Conservation (phyloP, 2,113 vertebrate genomes). For the Labrus mixtus region DNA sequence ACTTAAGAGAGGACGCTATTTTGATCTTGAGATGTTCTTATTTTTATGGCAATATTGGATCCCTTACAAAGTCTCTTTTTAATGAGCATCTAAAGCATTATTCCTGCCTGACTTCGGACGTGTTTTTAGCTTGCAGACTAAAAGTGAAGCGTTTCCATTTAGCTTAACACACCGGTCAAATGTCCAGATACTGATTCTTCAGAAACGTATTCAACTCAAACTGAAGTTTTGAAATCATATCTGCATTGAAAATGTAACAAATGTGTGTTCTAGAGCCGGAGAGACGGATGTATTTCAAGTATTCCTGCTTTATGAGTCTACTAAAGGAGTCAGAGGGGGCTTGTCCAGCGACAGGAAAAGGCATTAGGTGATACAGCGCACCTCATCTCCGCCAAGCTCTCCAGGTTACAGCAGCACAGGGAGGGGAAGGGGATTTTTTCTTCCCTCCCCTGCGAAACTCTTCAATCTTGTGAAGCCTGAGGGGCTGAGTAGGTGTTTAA, state of each 20-base stretch:
- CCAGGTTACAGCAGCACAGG: conserved; percentile 66
- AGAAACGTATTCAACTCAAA: background rate
- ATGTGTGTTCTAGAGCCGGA: conserved; percentile 1
- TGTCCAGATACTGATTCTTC: background rate
- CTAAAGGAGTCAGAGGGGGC: conserved; percentile 88
- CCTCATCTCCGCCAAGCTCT: conserved; percentile 64
- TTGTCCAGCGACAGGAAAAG: conserved; percentile 90
- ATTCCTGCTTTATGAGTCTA: conserved; percentile 55
- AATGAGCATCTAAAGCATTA: no score
- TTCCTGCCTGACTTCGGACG: no score
- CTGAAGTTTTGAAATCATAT: background rate
- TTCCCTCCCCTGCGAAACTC: conserved; percentile 57
- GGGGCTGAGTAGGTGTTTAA: conserved; percentile 83
- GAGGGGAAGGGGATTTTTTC: conserved; percentile 37
- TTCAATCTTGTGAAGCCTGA: conserved; percentile 76
- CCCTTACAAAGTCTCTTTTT: no score
- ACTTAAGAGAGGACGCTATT: no score
- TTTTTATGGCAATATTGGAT: no score
- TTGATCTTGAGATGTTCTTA: no score
- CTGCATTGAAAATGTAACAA: background rate
- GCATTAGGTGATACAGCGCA: conserved; percentile 80
- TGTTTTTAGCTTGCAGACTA: background rate
- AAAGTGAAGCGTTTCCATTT: background rate
- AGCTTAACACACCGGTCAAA: background rate
- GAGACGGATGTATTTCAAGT: conserved; percentile 46